A percentile compares a stretch with the other conserved stretches of the same genome.
These are phyloP conservation scores for Pogoniulus pusillus DNA, from an alignment of 2,797 vertebrate species.

Conservation along the genomic window DNA sequence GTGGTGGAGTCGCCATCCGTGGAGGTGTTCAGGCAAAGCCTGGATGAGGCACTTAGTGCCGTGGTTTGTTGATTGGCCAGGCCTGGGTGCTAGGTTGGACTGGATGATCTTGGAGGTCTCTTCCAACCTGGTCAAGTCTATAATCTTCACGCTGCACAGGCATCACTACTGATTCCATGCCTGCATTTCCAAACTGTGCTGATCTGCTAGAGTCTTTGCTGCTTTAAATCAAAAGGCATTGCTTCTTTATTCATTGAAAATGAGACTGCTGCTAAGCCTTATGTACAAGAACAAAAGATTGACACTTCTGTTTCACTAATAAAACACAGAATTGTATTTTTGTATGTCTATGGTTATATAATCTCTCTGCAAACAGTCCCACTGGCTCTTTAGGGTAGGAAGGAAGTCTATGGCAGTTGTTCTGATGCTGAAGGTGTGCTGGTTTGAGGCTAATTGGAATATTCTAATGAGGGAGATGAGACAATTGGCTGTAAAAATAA, in stretches of 20 bases:
- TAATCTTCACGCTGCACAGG: neutral
- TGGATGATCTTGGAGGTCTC: too few relatives aligned
- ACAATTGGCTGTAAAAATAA: too few relatives aligned
- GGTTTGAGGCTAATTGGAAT: too few relatives aligned
- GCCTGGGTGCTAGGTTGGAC: too few relatives aligned
- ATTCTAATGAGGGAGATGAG: too few relatives aligned
- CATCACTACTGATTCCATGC: neutral
- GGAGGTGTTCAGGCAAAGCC: too few relatives aligned
- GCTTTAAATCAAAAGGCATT: neutral
- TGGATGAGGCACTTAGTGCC: too few relatives aligned
- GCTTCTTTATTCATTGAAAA: neutral
- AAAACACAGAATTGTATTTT: neutral
- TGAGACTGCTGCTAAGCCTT: neutral
- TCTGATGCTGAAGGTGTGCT: neutral
- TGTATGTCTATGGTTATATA: rapidly evolving
- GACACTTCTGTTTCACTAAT: neutral
- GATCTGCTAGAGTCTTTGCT: neutral
- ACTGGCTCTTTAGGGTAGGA: neutral
- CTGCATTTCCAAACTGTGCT: neutral
- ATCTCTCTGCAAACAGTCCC: neutral
- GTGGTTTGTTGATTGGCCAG: too few relatives aligned
- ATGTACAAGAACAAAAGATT: neutral
- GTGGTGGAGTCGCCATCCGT: too few relatives aligned
- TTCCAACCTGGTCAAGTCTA: too few relatives aligned
- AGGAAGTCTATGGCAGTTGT: neutral